Evolutionary conservation across 1,140 invertebrate genomes (phyloP).

Genomic region (Steinernema khuongi): DNA sequence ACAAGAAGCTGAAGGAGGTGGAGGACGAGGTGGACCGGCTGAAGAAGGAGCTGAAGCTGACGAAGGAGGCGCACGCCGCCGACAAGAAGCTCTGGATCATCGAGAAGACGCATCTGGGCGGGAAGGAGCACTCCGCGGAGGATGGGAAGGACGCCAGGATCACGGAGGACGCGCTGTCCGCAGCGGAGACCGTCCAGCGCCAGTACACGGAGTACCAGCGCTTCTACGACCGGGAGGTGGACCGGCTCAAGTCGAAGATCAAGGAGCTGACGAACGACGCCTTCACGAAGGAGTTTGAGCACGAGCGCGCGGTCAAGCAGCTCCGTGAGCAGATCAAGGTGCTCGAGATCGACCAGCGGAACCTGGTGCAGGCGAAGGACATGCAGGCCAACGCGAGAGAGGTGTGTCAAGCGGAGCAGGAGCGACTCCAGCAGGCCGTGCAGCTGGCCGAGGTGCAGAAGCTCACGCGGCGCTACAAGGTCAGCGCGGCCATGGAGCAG

Average conservation of each 20-base stretch:
- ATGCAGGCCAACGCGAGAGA: constrained; percentile 44
- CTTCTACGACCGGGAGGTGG: constrained; percentile 55
- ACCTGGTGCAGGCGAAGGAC: constrained; percentile 45
- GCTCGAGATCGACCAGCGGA: constrained; percentile 52
- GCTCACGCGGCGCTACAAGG: constrained; percentile 51
- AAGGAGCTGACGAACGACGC: constrained; percentile 42
- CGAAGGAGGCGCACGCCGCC: no score
- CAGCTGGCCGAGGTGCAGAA: constrained; percentile 49
- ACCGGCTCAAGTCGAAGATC: constrained; percentile 46
- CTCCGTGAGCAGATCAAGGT: constrained; percentile 48
- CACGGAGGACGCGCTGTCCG: constrained; percentile 45
- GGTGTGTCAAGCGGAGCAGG: constrained; percentile 41
- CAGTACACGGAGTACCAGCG: constrained; percentile 56
- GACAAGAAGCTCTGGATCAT: constrained; percentile 49
- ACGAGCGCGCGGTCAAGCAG: constrained; percentile 29
- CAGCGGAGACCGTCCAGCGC: constrained; percentile 51
- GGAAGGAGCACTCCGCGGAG: no score
- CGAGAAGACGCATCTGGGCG: no score
- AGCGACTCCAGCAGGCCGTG: constrained; percentile 45
- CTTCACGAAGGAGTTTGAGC: constrained; percentile 15
- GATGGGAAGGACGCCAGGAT: constrained; percentile 35
- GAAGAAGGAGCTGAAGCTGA: constrained; percentile 37
- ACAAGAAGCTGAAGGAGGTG: constrained; percentile 41
- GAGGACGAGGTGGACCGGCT: constrained; percentile 41
- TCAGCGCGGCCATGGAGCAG: constrained; percentile 50